Conservation (phyloP, 2,113 vertebrate genomes). For the Thomomys bottae region DNA sequence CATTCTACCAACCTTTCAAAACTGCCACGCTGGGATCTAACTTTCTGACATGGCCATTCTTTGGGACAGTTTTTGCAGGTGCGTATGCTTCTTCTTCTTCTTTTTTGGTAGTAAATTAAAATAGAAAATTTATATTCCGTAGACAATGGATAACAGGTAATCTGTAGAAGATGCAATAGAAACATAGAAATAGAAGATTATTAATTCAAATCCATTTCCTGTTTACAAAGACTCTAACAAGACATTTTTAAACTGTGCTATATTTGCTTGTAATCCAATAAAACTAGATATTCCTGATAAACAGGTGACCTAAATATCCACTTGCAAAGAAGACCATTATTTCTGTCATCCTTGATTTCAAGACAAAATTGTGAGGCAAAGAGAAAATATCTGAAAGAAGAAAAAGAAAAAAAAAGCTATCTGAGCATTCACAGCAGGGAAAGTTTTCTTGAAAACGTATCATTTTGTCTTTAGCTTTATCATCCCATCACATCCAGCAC, state of each 20-base stretch:
- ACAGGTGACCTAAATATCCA: not conserved
- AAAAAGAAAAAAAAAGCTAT: not conserved
- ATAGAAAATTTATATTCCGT: not conserved
- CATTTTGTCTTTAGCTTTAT: slow-evolving; percentile 4
- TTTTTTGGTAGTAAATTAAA: not conserved
- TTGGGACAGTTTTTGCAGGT: not conserved
- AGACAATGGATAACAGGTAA: not conserved
- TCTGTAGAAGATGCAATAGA: not conserved
- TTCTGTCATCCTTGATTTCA: not conserved
- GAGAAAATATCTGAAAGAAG: no score
- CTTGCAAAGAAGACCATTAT: not conserved
- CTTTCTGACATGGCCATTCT: not conserved
- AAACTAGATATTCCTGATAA: not conserved
- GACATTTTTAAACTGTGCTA: slow-evolving; percentile 5
- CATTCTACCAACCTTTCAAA: not conserved
- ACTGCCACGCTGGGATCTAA: not conserved
- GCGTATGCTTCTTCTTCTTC: slow-evolving; percentile 55
- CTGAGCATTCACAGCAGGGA: no score
- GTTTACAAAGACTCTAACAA: no score
- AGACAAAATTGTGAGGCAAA: no score
- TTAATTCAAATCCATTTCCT: not conserved
- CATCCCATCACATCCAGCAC: not conserved
- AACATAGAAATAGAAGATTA: not conserved
- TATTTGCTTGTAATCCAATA: not conserved
- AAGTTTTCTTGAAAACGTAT: no score